Percentiles rank a stretch among this genome's conserved stretches.
phyloP scores from a whole-genome alignment of 1,140 invertebrate species.

The Cyclargus thomasi region DNA sequence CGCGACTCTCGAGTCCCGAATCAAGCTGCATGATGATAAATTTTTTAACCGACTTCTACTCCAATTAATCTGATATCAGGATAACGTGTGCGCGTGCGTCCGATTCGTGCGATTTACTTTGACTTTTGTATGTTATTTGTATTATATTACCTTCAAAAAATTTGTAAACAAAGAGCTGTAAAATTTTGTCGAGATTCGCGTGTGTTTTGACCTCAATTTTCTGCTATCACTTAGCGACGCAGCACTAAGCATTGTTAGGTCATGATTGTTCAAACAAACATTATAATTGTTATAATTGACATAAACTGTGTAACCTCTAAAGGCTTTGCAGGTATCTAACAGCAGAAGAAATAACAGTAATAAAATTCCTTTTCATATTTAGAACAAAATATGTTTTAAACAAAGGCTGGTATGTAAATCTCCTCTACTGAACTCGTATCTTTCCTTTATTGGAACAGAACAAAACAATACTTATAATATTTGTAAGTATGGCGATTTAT shows the following conservation, averaged over 20 bases:
- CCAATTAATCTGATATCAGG: too few species aligned
- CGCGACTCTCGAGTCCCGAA: too few species aligned
- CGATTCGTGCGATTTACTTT: too few species aligned
- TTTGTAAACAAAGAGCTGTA: background rate
- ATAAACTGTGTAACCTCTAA: background rate
- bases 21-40: too few species aligned
- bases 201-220: background rate
- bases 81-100: too few species aligned
- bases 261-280: background rate
- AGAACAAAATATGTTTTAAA: background rate
- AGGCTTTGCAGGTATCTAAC: too few species aligned
- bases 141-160: background rate
- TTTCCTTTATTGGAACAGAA: background rate
- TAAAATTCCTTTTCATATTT: background rate
- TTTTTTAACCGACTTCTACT: too few species aligned
- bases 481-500: too few species aligned
- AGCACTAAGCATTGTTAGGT: constrained; percentile 1
- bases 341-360: background rate
- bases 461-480: background rate
- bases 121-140: too few species aligned
- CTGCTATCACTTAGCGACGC: background rate
- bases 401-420: background rate
- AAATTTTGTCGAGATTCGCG: background rate
- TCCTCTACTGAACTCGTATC: background rate
- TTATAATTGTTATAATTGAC: constrained; percentile 10